Percentiles rank a stretch among this genome's conserved stretches.
Evolutionary conservation across 2,888 invertebrate species (phyloP).

Genomic region (Lepas anatifera): DNA sequence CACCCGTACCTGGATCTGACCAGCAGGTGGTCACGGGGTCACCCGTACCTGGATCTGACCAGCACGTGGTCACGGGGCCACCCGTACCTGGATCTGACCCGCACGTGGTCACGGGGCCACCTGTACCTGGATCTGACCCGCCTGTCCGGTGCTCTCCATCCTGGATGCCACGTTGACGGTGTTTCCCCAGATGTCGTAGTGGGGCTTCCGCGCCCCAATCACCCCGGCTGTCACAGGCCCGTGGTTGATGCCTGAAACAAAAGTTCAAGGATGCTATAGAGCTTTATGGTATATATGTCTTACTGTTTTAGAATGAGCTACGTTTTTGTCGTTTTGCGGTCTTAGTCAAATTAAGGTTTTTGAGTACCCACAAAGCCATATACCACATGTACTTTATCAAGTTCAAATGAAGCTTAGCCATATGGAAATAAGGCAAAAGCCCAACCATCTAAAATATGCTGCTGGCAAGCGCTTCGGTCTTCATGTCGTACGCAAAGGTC

Average conservation of each 20-base stretch:
- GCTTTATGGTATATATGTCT: too few species aligned
- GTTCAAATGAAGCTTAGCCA: too few species aligned
- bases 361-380: too few species aligned
- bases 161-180: constrained; percentile 93
- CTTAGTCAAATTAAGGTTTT: not conserved
- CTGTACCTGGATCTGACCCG: constrained; percentile 49
- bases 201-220: constrained; percentile 86
- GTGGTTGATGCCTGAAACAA: constrained; percentile 76
- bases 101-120: constrained; percentile 33
- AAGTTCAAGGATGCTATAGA: not conserved
- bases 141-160: constrained; percentile 96
- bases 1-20: constrained; percentile 43
- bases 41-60: constrained; percentile 72
- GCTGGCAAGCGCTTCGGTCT: too few species aligned
- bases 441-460: too few species aligned
- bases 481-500: too few species aligned
- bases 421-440: too few species aligned
- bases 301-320: too few species aligned
- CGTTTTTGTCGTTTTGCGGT: too few species aligned
- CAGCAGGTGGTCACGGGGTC: constrained; percentile 51
- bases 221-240: constrained; percentile 93
- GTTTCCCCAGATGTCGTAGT: constrained; percentile 95
- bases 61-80: constrained; percentile 54
- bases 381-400: too few species aligned
- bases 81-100: too few species aligned